These are phyloP conservation scores for Lophura nycthemera DNA, from an alignment of 2,113 vertebrate species.

Conservation along the genomic window DNA sequence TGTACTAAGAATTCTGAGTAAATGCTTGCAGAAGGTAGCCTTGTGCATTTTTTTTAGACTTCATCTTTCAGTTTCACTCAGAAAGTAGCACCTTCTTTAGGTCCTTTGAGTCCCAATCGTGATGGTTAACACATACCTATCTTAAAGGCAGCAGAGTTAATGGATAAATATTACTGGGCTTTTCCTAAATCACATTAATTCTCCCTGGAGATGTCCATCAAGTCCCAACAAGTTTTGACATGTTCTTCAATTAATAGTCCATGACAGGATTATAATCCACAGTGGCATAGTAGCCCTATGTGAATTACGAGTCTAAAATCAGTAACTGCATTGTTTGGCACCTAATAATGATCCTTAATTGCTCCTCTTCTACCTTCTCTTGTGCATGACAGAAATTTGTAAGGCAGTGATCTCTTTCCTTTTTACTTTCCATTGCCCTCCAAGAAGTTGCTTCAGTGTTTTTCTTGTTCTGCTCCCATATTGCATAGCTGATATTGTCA, in stretches of 20 bases:
- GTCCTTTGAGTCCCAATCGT: background rate
- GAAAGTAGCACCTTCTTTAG: background rate
- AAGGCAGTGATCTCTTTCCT: background rate
- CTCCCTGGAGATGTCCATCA: background rate
- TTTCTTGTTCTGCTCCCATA: background rate
- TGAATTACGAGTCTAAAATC: background rate
- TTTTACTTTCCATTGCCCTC: background rate
- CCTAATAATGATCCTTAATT: background rate
- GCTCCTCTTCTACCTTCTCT: background rate
- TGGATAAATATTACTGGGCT: background rate
- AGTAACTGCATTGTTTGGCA: background rate
- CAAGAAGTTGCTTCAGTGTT: background rate
- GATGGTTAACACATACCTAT: background rate
- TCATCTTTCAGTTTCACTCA: background rate
- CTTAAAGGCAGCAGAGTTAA: background rate
- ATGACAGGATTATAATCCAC: background rate
- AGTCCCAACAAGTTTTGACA: background rate
- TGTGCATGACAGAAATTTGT: rapidly evolving
- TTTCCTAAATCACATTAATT: background rate
- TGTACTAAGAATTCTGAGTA: background rate
- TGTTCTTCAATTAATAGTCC: background rate
- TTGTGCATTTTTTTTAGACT: background rate
- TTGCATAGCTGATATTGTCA: background rate
- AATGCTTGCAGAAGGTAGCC: background rate
- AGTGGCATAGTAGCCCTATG: rapidly evolving